These are phyloP conservation scores for Erynnis tages DNA, from an alignment of 2,888 invertebrate genomes.

Conservation along the genomic window DNA sequence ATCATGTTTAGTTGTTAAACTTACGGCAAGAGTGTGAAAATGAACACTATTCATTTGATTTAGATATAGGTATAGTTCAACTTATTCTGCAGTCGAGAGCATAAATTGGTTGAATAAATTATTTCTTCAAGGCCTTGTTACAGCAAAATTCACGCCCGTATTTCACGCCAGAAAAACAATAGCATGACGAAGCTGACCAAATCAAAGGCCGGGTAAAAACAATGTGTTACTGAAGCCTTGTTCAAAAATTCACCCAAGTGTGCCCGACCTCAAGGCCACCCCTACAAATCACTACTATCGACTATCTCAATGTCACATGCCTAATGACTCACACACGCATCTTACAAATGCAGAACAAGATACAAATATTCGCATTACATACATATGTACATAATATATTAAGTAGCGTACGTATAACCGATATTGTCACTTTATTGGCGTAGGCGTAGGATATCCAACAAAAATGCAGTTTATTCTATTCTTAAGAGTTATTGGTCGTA, in stretches of 20 bases:
- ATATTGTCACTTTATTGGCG: not conserved
- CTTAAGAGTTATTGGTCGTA: no score
- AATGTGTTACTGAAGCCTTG: slow-evolving; percentile 41
- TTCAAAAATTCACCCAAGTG: slow-evolving; percentile 47
- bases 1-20: no score
- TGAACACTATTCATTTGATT: no score
- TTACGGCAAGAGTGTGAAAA: no score
- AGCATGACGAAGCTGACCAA: slow-evolving; percentile 26
- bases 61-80: no score
- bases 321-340: slow-evolving; percentile 51
- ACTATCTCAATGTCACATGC: slow-evolving; percentile 52
- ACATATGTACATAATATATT: slow-evolving; percentile 14
- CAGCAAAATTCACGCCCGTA: not conserved
- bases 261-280: slow-evolving; percentile 49
- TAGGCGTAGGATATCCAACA: not conserved
- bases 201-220: slow-evolving; percentile 33
- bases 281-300: slow-evolving; percentile 44
- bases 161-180: slow-evolving; percentile 21
- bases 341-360: slow-evolving; percentile 26
- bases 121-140: not conserved
- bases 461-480: no score
- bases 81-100: no score
- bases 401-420: not conserved
- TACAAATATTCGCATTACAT: slow-evolving; percentile 3
- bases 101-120: no score